Evolutionary conservation across 1,140 invertebrate genomes (phyloP).

Genomic region (Drosophila insularis): DNA sequence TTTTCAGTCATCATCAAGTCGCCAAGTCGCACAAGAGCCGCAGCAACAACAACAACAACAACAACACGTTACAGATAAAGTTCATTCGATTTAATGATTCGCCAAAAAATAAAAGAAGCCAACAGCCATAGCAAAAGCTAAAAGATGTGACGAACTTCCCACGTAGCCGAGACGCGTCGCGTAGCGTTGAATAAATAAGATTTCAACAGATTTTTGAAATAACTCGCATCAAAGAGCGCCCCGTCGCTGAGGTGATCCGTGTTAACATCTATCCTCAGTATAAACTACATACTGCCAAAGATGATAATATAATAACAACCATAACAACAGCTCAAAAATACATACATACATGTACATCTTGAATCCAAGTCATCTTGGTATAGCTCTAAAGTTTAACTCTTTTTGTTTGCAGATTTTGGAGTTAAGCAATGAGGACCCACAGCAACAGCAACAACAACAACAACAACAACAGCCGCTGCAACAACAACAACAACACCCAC

Average conservation of each 20-base stretch:
- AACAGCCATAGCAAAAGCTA: slow-evolving; percentile 15
- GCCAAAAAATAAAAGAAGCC: slow-evolving; percentile 60
- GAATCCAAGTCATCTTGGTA: slow-evolving; percentile 13
- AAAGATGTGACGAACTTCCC: slow-evolving; percentile 63
- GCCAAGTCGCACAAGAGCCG: slow-evolving; percentile 26
- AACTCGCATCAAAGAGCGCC: slow-evolving; percentile 48
- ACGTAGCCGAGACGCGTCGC: slow-evolving; percentile 35
- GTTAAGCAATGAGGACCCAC: slow-evolving; percentile 79
- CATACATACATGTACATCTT: neutral
- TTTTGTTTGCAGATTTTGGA: slow-evolving; percentile 79
- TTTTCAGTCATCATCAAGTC: slow-evolving; percentile 70
- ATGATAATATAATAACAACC: slow-evolving; percentile 72
- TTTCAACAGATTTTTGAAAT: slow-evolving; percentile 78
- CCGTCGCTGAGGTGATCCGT: slow-evolving; percentile 44
- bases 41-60: slow-evolving; percentile 5
- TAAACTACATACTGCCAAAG: slow-evolving; percentile 23
- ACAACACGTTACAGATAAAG: slow-evolving; percentile 72
- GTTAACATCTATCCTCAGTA: slow-evolving; percentile 37
- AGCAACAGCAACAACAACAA: slow-evolving; percentile 53
- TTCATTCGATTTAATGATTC: slow-evolving; percentile 77
- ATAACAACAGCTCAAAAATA: slow-evolving; percentile 35
- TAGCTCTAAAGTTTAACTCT: slow-evolving; percentile 55
- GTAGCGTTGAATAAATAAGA: slow-evolving; percentile 56
- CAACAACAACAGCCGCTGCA: slow-evolving; percentile 24
- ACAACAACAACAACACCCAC: slow-evolving; percentile 58